Base-by-base conservation (phyloP, 2,113 vertebrate genomes). In the Barnardius zonarius region DNA sequence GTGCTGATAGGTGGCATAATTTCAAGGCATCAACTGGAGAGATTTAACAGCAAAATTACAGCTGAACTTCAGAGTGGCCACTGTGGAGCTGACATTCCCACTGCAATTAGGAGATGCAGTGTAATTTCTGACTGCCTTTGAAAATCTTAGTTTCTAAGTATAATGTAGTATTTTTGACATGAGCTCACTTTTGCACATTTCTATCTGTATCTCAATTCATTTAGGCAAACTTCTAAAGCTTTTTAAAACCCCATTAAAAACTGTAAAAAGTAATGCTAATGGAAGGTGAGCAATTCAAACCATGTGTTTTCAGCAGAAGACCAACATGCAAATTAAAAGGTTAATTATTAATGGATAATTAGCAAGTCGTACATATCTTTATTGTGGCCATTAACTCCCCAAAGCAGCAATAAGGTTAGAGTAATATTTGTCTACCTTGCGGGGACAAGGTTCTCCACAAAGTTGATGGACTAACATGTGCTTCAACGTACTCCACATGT, bases 291-390 rank as follows among this genome's bases (percentile, higher is more conserved):
- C 79, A 80, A 77, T 57, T 76, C 86, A 91, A 81, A 84, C 30
- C 62, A 43, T 10, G 11, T 72, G 62, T 76, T 93, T 94, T 62
- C 43, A 92, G 55, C 68, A 88, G 62, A 77, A 55, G 52, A 91
- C 20, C n/a, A 79, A 78, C 23, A 83, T 72, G 43, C 49, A 83
- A 86, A 94, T 68, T 75, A 69, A 91, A 92, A 64, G 6, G 10
- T 93, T 92, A 90, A 78, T 92, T 67, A 81, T 37, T 66, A 76
- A 69, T 73, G 57, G 76, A 69, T 64, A 92, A 63, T 93, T 92
- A 94, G 54, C 37, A 86, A 67, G 39, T 43, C 35, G 83, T 75
- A 25, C 75, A 85, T 82, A 83, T 64, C 46, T 2, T 95, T 91
- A 83, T 70, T 88, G 73, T 55, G 67, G 82, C 66, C 92, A 88